Base-by-base conservation (phyloP, 2,797 vertebrate species). In the Acrocephalus scirpaceus region DNA sequence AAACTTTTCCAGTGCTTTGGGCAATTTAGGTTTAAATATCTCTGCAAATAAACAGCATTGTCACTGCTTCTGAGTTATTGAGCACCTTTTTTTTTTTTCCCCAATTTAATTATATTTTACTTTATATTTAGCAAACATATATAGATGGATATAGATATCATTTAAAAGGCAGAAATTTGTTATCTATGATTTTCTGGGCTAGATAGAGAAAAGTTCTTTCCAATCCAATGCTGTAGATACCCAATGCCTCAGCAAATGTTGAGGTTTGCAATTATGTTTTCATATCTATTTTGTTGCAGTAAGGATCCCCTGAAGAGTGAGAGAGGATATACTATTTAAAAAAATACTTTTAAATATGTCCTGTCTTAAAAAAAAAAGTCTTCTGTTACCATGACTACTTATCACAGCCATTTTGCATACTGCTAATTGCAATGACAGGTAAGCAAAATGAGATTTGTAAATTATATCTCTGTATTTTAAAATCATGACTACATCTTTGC, bases 31-130 rank as follows among this genome's bases (percentile, higher is more conserved):
- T 86, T 92, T 94, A 84, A 92, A 89, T 66, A 79, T 75, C 61
- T 92, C n/a, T 62, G 21, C 42, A 89, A 86, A 74, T 79, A 94
- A 82, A 77, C 70, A 73, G 30, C 38, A 65, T 88, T 95, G 94
- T 91, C 42, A 50, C 45, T 34, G 15, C 23, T 82, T 94, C 51
- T n/a, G 77, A 90, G 67, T 67, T 92, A 61, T 65, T 78, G 58
- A 91, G 71, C 22, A 78, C 12, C 21, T 81, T 78, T 61, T 27
- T 61, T 6, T 27, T 12, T 3, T 5, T 4, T 2, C 0, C 0
- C 12, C 13, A 3, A 67, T 90, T 91, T 71, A 0, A n/a, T 79
- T 81, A 17, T 84, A 36, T 76, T 75, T 94, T 76, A 76, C 29
- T 47, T 88, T 30, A 23, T 84, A 72, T 87, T 94, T 78, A 77